Conservation (phyloP, 1,140 invertebrate species). For the Papilio polytes region DNA sequence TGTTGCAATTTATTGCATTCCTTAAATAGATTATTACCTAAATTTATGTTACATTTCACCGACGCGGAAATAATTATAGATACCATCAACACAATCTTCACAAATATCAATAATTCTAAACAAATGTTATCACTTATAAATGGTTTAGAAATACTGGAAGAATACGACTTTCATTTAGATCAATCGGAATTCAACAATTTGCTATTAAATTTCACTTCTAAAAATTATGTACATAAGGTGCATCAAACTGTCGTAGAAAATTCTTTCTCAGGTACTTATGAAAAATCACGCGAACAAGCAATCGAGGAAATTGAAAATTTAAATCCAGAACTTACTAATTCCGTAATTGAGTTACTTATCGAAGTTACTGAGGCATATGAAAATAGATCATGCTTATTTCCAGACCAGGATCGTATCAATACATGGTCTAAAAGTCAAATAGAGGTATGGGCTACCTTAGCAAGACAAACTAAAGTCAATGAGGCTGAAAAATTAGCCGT, state of each 20-base stretch:
- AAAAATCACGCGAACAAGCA: slow-evolving; percentile 8
- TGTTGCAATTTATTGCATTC: background rate
- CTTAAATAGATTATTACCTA: background rate
- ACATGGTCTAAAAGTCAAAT: slow-evolving; percentile 13
- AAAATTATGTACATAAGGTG: background rate
- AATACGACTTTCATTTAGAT: background rate
- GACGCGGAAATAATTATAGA: background rate
- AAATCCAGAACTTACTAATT: background rate
- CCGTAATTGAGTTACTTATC: background rate
- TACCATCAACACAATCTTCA: background rate
- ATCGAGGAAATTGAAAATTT: slow-evolving; percentile 10
- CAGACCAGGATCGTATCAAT: background rate
- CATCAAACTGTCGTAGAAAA: slow-evolving; percentile 6
- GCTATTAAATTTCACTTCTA: background rate
- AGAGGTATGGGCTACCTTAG: background rate
- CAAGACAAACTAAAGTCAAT: background rate
- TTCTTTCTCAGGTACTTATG: slow-evolving; percentile 3
- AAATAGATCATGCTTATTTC: background rate
- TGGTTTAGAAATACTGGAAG: slow-evolving; percentile 14
- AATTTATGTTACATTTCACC: background rate
- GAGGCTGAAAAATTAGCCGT: slow-evolving; percentile 10
- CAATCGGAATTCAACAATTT: slow-evolving; percentile 7
- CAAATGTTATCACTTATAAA: background rate
- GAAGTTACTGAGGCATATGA: slow-evolving; percentile 2
- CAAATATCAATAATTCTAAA: background rate